phyloP scores from a whole-genome alignment of 1,140 invertebrate genomes.

The Atta cephalotes region DNA sequence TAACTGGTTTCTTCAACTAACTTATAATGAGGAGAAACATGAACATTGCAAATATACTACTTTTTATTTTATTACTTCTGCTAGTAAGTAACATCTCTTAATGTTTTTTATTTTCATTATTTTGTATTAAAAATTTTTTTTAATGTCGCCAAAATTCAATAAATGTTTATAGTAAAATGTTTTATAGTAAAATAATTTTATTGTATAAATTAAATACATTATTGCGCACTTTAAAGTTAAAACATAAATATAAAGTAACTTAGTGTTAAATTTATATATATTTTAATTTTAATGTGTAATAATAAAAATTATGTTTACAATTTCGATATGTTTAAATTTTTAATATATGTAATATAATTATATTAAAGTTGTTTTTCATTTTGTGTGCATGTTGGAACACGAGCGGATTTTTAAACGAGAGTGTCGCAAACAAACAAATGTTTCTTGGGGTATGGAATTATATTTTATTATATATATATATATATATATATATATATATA shows the following conservation, averaged over 20 bases:
- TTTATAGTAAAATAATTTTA: not conserved
- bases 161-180: not conserved
- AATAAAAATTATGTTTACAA: not conserved
- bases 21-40: not conserved
- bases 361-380: conserved; percentile 11
- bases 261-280: too few species aligned
- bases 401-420: conserved; percentile 75
- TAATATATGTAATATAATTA: conserved; percentile 9
- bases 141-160: not conserved
- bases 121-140: not conserved
- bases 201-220: too few species aligned
- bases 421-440: conserved; percentile 71
- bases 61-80: conserved; percentile 9
- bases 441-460: conserved; percentile 76
- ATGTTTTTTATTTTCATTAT: not conserved
- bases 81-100: conserved; percentile 29
- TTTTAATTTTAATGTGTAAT: not conserved
- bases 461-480: too few species aligned
- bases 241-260: too few species aligned
- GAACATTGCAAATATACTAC: conserved; percentile 23
- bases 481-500: too few species aligned
- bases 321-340: not conserved
- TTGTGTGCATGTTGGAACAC: conserved; percentile 19
- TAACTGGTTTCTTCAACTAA: not conserved
- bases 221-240: too few species aligned